Evolutionary conservation across 2,113 vertebrate species (phyloP), one percentile per base, ranked within the genome.

Genomic region (Campylorhamphus procurvoides): DNA sequence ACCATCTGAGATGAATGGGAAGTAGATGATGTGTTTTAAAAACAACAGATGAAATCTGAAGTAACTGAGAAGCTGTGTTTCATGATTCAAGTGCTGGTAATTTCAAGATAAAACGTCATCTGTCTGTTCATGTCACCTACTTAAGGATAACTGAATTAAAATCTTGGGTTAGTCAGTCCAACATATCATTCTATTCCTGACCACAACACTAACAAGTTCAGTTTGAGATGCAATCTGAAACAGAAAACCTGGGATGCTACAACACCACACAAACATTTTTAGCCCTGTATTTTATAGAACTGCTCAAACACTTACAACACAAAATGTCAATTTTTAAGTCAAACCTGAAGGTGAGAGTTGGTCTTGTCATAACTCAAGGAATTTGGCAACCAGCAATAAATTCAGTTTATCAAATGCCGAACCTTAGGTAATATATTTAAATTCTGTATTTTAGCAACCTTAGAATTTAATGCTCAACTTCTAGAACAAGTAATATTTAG

Each of bases 181-280:
- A 92, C 55, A 67, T 71, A 50, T 66, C 77, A 59, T 86, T 94
- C 89, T 90, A 74, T 95, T 94, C 84, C 64, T 77, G 79, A 93
- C 71, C 74, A 92, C 53, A 69, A 39, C 28, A 79, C 44, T 89
- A 89, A 76, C 76, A 94, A 89, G 84, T 76, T 95, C 66, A 40
- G 20, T 85, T 18, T 6, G 18, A 87, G 72, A 67, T 55, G 44
- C 17, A 89, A 40, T 53, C 49, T 72, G 44, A 74, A 92, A 63
- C 44, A 93, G 73, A 84, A 93, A 90, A 87, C 31, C 31, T 68
- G 76, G 89, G 60, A 55, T 75, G 77, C 60, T 59, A 18, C 72
- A 90, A 4, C 75, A 84, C 28, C 55, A 73, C 46, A 27, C 2
- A 46, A 75, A 66, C 49, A 79, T 89, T 93, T 93, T 96, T 93